These are phyloP conservation scores for Diceros bicornis DNA, from an alignment of 2,797 vertebrate species.

Conservation along the genomic window DNA sequence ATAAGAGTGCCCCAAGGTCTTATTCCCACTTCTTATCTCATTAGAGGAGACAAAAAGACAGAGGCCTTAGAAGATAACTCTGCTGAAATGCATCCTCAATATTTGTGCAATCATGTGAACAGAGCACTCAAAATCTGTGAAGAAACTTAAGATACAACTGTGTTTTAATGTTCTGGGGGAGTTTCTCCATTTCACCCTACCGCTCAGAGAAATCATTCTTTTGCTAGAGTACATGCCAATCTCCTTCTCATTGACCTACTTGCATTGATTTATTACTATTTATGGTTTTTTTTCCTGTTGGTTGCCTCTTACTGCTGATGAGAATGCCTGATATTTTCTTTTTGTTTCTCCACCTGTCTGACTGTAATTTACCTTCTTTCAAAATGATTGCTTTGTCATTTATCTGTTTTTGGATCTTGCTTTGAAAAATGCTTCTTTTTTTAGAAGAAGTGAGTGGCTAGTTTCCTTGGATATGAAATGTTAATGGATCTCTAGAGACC, in stretches of 20 bases:
- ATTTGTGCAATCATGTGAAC: not conserved
- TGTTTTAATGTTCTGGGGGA: not conserved
- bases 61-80: not conserved
- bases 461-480: conserved; percentile 83
- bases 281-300: not conserved
- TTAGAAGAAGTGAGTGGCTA: conserved; percentile 71
- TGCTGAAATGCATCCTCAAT: not conserved
- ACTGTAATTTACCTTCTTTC: conserved; percentile 78
- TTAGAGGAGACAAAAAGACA: not conserved
- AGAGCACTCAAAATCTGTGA: not conserved
- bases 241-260: not conserved
- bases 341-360: conserved; percentile 66
- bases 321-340: conserved; percentile 58
- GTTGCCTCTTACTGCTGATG: not conserved
- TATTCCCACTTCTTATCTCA: not conserved
- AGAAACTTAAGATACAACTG: conserved; percentile 21
- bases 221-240: not conserved
- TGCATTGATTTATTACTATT: not conserved
- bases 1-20: not conserved
- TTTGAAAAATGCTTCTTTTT: conserved; percentile 82
- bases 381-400: conserved; percentile 76
- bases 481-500: conserved; percentile 74
- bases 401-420: conserved; percentile 57
- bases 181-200: not conserved
- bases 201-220: not conserved